Evolutionary conservation across 1,140 invertebrate genomes (phyloP), one percentile per base, ranked within the genome.

Genomic region (Delia radicum): DNA sequence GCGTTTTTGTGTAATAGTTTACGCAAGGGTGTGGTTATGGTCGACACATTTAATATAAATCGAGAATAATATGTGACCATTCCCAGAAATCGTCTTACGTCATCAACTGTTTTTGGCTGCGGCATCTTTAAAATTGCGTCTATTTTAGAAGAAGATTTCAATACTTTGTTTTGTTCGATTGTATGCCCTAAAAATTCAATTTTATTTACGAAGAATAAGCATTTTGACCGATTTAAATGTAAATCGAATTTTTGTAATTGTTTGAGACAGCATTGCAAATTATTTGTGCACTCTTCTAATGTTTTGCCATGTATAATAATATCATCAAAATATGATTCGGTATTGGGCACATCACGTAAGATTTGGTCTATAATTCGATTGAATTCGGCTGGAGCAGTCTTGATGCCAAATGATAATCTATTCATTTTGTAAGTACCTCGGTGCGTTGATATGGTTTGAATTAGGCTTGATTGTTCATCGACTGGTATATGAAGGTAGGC

Each of bases 401-500:
- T 80, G n/a, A 84, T 76, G 18, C 84, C 83, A 78, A 81, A 86
- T 26, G 81, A 80, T 63, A 86, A 33, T 27, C 82, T 77, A 71
- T 80, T 83, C 48, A 79, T 80, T 27, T 77, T 33, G 77, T 79
- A 87, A 75, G 86, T 80, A 0, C 83, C 84, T 21, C 78, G 76
- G 76, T 87, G 82, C 1, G 86, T 87, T 48, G 82, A 85, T 55
- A 86, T 85, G 2, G 83, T 82, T 15, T 86, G 77, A 7, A 83
- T 71, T 10, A 81, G 61, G 73, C 80, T 80, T 0, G 80, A 82
- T 24, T 80, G 71, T n/a, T 83, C 77, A 28, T 79, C 77, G 8
- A 87, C 42, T 67, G 79, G 72, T 12, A 87, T 76, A 75, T 88
- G 87, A 62, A 84, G 80, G 78, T 86, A 88, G 3, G 85, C 85